Base-by-base conservation (phyloP, 1,140 invertebrate species). In the Anastatus disparis region DNA sequence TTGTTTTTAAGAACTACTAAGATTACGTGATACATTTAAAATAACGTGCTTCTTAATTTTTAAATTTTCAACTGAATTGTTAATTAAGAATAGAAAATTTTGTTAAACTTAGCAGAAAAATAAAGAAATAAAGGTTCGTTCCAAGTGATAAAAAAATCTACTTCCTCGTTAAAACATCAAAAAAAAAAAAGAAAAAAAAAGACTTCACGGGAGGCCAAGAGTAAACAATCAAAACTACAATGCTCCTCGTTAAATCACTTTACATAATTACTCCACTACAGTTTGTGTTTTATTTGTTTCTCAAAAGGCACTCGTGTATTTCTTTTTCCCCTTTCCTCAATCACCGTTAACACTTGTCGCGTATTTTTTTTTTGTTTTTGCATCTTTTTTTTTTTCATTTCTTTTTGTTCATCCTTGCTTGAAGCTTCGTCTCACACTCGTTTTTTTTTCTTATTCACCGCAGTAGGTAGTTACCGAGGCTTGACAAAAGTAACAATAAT, bases 181-280 rank as follows among this genome's bases (percentile, higher is more conserved):
- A 15, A 20, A 17, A 31, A 55, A 56, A 27, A 15, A 27, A 12
- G n/a, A 56, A 22, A 0, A 56, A 38, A n/a, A 38, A 17, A 56
- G 38, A 29, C 20, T 22, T 22, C 15, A 38, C 29, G 31, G 17
- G 3, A 56, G 27, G 38, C 7, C 50, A 35, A 27, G 29, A n/a
- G n/a, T 13, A 40, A 53, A 64, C 31, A 53, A 64, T 64, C 13
- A 38, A 59, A 27, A 10, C 24, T 27, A 27, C 35, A 59, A 44
- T 44, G 38, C 20, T 44, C 42, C 48, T 38, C 62, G 35, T 64
- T 64, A 64, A 66, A 66, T 66, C 63, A 56, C 40, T 66, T 66
- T 66, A 44, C 52, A 66, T 66, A 66, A 66, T 66, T 66, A 44
- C 63, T 65, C 38, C 38, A 29, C 35, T 29, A 13, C 52, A n/a